Percentiles rank a stretch among this genome's conserved stretches.
These are phyloP conservation scores for Macrosoma leucophasiata DNA, from an alignment of 2,888 invertebrate genomes.

Conservation along the genomic window DNA sequence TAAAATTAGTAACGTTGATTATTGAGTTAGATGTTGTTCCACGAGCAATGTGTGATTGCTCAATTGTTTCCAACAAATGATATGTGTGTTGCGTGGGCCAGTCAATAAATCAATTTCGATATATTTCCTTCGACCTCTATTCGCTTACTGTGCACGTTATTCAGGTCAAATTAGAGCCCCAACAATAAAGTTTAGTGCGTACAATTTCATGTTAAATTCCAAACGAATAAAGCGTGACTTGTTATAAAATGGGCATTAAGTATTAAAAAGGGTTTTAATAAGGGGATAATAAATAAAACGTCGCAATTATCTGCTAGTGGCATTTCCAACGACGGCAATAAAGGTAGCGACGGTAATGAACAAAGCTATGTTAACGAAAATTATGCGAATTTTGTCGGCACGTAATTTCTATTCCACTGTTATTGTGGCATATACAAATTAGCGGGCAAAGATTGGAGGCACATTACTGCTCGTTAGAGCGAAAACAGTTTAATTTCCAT, in stretches of 20 bases:
- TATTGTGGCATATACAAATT: conserved; percentile 39
- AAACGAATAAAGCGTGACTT: no score
- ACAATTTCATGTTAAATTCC: no score
- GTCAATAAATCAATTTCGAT: no score
- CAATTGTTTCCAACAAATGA: conserved; percentile 28
- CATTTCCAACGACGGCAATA: conserved; percentile 39
- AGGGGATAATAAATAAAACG: conserved; percentile 36
- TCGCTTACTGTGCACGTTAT: no score
- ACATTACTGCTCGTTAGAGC: conserved; percentile 52
- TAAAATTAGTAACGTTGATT: conserved; percentile 27
- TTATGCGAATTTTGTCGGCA: conserved; percentile 45
- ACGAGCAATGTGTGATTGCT: conserved; percentile 22
- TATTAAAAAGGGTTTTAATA: conserved; percentile 20
- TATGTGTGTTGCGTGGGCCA: no score
- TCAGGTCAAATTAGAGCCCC: no score
- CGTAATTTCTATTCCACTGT: conserved; percentile 47
- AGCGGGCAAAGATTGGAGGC: conserved; percentile 36
- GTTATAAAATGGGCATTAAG: no score
- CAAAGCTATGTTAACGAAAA: conserved; percentile 46
- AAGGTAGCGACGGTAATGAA: conserved; percentile 40
- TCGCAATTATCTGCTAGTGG: conserved; percentile 45
- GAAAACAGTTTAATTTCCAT: conserved; percentile 61
- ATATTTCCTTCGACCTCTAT: no score
- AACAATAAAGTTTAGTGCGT: no score
- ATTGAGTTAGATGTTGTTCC: conserved; percentile 23